Evolutionary conservation across 1,140 invertebrate genomes (phyloP), one percentile per base, ranked within the genome.

Genomic region (Paraescarpia echinospica): DNA sequence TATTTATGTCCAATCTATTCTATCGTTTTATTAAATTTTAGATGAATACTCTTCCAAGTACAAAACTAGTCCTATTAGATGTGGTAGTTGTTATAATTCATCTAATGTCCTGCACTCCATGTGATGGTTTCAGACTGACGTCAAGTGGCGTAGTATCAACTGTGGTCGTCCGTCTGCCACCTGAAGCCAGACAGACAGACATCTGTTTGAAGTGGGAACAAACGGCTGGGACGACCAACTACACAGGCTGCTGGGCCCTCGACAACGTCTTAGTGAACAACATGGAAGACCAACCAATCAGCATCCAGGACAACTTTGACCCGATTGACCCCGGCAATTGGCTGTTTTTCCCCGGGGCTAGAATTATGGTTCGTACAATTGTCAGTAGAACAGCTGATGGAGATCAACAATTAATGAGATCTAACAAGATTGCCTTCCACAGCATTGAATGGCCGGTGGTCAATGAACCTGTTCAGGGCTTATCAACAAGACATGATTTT

Each of bases 261-360:
- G 96, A 96, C 92, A 95, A 96, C 93, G 94, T 96, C 31, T 89
- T 96, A 6, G 94, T 96, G 77, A 95, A 94, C 31, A 96, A 96
- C 93, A 94, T 94, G 91, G 95, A 94, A 22, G 89, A 96, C 89
- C 92, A 94, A n/a, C 96, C 96, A 35, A 92, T 91, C 8, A 33
- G 92, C 33, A 35, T 96, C 9, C 92, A 94, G 33, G 96, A 96
- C n/a, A 94, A 94, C 90, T 96, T 96, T 95, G 95, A 96, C 93
- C 96, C 96, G 18, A 93, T 96, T 89, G 94, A 96, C 89, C 95
- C 95, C 1, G 94, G 94, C 91, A 95, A 96, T 35, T 96, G 95
- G 95, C 94, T 96, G 5, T 96, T 96, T 92, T 96, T 96, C 89
- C 96, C 96, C 35, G 96, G 96, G 27, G 96, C 95, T 22, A 94